Percentiles rank a stretch among this genome's conserved stretches.
phyloP scores from a whole-genome alignment of 2,888 invertebrate species.

The Thalpophila matura region DNA sequence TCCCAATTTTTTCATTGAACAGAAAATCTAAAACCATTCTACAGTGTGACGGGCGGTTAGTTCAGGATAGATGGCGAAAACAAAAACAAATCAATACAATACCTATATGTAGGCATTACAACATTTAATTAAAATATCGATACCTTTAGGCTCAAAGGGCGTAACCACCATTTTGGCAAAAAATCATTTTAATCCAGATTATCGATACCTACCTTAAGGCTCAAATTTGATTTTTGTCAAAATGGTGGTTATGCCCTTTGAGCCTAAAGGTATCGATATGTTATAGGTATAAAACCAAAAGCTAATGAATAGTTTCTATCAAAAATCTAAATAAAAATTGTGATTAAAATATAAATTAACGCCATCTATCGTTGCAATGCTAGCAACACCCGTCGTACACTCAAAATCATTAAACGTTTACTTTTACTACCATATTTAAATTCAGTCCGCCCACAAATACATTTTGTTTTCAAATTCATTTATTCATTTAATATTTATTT shows the following conservation, averaged over 20 bases:
- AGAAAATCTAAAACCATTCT: constrained; percentile 36
- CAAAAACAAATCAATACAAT: no score
- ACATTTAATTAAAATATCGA: neutral
- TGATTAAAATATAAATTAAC: neutral
- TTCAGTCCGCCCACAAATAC: constrained; percentile 60
- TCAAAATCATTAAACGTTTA: constrained; percentile 35
- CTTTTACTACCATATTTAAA: constrained; percentile 50
- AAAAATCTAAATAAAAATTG: no score
- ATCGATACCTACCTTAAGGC: no score
- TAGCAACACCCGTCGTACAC: constrained; percentile 12
- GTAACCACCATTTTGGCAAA: no score
- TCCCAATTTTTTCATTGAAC: constrained; percentile 23
- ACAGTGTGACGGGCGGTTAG: constrained; percentile 19
- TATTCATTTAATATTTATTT: constrained; percentile 39
- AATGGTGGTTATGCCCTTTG: no score
- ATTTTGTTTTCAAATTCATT: constrained; percentile 43
- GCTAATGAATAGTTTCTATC: neutral
- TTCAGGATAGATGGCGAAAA: constrained; percentile 19
- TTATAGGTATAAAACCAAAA: neutral
- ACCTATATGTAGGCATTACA: no score
- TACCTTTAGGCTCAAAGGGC: no score
- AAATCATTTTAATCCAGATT: no score
- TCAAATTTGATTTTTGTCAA: no score
- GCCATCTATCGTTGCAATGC: constrained; percentile 18
- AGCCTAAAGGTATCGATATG: neutral